Evolutionary conservation across 2,113 vertebrate genomes (phyloP).

Genomic region (Pteronura brasiliensis): DNA sequence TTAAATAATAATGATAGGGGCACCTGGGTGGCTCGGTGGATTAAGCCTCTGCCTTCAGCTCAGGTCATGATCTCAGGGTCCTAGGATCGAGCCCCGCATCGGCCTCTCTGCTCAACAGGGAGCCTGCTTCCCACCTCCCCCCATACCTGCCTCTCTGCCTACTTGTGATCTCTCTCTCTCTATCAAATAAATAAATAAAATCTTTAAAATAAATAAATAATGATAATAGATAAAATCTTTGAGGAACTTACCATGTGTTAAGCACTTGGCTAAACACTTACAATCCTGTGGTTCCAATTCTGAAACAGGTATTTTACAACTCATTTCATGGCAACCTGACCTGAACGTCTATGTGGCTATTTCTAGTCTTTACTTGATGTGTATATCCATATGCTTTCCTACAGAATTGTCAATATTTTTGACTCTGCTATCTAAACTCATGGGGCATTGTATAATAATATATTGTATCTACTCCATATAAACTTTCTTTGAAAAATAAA

Average conservation of each 20-base stretch:
- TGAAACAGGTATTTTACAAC: background rate
- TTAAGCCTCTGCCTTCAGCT: too few relatives aligned
- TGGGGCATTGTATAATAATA: background rate
- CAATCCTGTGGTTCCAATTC: background rate
- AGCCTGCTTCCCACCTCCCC: too few relatives aligned
- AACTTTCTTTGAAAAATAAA: background rate
- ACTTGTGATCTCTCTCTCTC: too few relatives aligned
- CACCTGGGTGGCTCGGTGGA: too few relatives aligned
- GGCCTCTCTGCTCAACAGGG: too few relatives aligned
- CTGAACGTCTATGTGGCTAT: background rate
- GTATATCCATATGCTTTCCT: background rate
- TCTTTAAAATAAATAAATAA: background rate
- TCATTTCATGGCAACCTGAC: background rate
- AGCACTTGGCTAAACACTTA: background rate
- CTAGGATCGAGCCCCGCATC: too few relatives aligned
- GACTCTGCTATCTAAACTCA: background rate
- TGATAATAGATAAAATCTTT: background rate
- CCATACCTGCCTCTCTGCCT: too few relatives aligned
- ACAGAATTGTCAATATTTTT: background rate
- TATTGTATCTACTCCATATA: background rate
- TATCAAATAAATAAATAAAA: too few relatives aligned
- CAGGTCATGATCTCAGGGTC: too few relatives aligned
- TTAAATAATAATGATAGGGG: background rate
- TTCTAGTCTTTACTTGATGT: background rate
- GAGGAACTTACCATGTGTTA: background rate